Evolutionary conservation across 2,797 vertebrate genomes (phyloP), one percentile per base, ranked within the genome.

Genomic region (Zenarchopterus dispar): DNA sequence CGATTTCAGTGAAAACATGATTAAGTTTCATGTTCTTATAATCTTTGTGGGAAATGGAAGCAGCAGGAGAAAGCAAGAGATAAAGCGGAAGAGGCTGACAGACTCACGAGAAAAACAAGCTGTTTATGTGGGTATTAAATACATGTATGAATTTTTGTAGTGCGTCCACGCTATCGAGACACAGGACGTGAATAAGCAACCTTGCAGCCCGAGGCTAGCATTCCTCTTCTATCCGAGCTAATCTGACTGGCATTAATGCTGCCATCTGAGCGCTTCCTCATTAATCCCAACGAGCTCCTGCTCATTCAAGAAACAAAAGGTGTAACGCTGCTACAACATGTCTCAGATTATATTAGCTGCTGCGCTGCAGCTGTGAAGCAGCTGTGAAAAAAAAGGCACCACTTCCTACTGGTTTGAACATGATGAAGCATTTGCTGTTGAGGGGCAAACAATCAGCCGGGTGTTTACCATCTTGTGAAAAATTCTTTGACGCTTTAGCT

Each of bases 211-310:
- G 4, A 55, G 58, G 67, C 28, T 36, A 43, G 21, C 44, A 5
- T 23, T 54, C 31, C 45, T 53, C 13, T 55, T 16, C 43, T 48
- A 60, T 59, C 67, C 71, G 65, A 6, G 39, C 75, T 52, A 66
- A 65, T 75, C 61, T 64, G 56, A 19, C 31, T 59, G 59, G 52
- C 62, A 36, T 64, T 50, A 56, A 72, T 10, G 23, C n/a, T 57
- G 43, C 60, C 51, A 66, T 26, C 6, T 0, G 0, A 33, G 33
- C 45, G 46, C 9, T 8, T 41, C 33, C 62, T 63, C 60, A 64
- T 76, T 80, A 62, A 69, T 69, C 24, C 47, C 61, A 74, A 52
- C 47, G 36, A 67, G 62, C 24, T 58, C 8, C 19, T n/a, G 39
- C 50, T 23, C 26, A 51, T 63, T 56, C 62, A 13, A 52, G 53